These are phyloP conservation scores for Sternotherus odoratus DNA, from an alignment of 2,797 vertebrate species.

Conservation along the genomic window DNA sequence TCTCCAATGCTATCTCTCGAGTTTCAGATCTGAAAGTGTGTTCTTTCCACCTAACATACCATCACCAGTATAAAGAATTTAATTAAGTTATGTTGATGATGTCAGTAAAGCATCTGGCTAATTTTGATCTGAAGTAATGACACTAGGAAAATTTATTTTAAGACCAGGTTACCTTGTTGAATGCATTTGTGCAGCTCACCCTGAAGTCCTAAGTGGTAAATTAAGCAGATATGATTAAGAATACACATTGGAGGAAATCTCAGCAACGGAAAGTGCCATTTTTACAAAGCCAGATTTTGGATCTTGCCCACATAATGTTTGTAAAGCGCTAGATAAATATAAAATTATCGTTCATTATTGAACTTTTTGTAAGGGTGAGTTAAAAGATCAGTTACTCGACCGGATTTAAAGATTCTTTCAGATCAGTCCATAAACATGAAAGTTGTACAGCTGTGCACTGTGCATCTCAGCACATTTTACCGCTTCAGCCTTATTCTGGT, in stretches of 20 bases:
- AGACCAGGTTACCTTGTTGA: background rate
- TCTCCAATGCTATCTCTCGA: background rate
- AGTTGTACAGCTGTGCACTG: background rate
- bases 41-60: background rate
- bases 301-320: background rate
- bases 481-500: background rate
- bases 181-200: background rate
- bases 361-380: background rate
- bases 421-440: background rate
- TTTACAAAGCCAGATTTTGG: background rate
- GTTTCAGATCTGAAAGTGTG: background rate
- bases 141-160: background rate
- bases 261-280: background rate
- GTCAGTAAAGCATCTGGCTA: background rate
- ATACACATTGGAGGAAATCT: background rate
- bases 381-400: background rate
- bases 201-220: background rate
- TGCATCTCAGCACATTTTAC: background rate
- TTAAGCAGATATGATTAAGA: background rate
- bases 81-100: background rate
- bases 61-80: background rate
- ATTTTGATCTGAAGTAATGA: background rate
- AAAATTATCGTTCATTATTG: background rate
- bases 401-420: background rate
- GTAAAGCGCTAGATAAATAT: background rate